phyloP scores from a whole-genome alignment of 2,888 invertebrate genomes.

The Syrista parreyssii region DNA sequence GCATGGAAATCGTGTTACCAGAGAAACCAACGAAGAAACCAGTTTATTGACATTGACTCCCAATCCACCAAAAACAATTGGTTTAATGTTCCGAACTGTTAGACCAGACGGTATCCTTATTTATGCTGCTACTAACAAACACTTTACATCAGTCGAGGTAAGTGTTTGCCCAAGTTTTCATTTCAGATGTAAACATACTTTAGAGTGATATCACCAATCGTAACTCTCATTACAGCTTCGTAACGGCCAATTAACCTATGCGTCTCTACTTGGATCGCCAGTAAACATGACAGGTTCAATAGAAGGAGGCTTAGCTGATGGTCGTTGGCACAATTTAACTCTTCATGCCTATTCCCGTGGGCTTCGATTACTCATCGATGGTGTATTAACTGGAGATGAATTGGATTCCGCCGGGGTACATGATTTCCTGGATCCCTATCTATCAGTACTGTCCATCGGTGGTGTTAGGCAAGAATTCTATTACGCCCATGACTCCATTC shows the following conservation, averaged over 20 bases:
- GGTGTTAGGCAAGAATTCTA: constrained; percentile 77
- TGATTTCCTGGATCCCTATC: constrained; percentile 91
- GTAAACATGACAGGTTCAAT: constrained; percentile 85
- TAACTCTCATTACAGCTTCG: constrained; percentile 67
- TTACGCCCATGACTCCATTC: constrained; percentile 66
- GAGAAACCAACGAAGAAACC: constrained; percentile 40
- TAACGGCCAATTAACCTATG: constrained; percentile 82
- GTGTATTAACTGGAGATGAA: constrained; percentile 81
- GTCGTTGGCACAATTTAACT: constrained; percentile 90
- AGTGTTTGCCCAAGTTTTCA: constrained; percentile 23
- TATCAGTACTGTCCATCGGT: constrained; percentile 84
- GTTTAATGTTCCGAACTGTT: constrained; percentile 85
- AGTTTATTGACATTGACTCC: constrained; percentile 37
- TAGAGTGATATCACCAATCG: background rate
- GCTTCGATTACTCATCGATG: constrained; percentile 79
- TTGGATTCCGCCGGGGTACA: constrained; percentile 88
- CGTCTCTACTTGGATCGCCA: constrained; percentile 80
- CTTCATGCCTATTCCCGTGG: constrained; percentile 78
- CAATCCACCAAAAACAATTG: constrained; percentile 78
- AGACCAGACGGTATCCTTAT: constrained; percentile 84
- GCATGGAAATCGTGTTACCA: constrained; percentile 62
- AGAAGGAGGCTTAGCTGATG: constrained; percentile 77
- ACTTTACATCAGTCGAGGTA: constrained; percentile 84
- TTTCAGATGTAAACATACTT: background rate
- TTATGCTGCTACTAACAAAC: constrained; percentile 87